These are phyloP conservation scores for Dyspetes luteomarginatus DNA, from an alignment of 2,888 invertebrate species.

Conservation along the genomic window DNA sequence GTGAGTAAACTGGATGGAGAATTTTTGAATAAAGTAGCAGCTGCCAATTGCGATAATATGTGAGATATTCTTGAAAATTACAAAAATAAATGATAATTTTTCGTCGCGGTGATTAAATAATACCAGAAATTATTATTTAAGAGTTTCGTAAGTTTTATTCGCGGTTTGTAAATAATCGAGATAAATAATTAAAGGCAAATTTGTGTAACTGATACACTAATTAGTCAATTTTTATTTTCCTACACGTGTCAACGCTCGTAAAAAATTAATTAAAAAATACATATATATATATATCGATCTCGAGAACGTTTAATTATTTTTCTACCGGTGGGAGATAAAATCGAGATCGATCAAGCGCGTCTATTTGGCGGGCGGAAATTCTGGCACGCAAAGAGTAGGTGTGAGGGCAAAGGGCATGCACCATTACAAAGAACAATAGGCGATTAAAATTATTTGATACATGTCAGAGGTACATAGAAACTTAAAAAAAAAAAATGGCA, in stretches of 20 bases:
- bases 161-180: too few species aligned
- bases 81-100: constrained; percentile 1
- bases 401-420: constrained; percentile 28
- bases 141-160: constrained; percentile 4
- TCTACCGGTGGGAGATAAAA: neutral
- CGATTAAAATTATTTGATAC: constrained; percentile 48
- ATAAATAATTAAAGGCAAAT: too few species aligned
- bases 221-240: too few species aligned
- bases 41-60: constrained; percentile 23
- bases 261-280: too few species aligned
- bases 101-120: constrained; percentile 46
- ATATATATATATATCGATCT: too few species aligned
- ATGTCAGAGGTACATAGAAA: constrained; percentile 33
- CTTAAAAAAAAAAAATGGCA: neutral
- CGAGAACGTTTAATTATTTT: constrained; percentile 4
- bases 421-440: constrained; percentile 36
- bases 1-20: constrained; percentile 39
- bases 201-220: too few species aligned
- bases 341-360: constrained; percentile 31
- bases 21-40: constrained; percentile 23
- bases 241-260: too few species aligned
- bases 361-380: constrained; percentile 19
- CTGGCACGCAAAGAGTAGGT: constrained; percentile 20
- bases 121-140: constrained; percentile 25
- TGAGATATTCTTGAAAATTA: constrained; percentile 54